phyloP scores from a whole-genome alignment of 2,888 invertebrate species.

The Napeogenes sylphis region DNA sequence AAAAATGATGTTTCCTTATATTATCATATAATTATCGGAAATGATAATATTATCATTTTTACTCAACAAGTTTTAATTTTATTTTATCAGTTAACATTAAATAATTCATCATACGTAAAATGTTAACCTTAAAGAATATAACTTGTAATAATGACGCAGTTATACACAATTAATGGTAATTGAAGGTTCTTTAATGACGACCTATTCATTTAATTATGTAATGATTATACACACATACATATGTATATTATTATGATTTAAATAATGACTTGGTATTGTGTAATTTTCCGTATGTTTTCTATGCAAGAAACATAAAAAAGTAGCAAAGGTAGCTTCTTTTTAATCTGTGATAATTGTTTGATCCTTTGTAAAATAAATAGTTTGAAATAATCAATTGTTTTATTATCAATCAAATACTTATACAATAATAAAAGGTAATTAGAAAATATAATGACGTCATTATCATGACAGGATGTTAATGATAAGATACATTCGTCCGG shows the following conservation, averaged over 20 bases:
- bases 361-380: neutral
- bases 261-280: too few relatives aligned
- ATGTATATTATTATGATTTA: too few relatives aligned
- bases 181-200: too few relatives aligned
- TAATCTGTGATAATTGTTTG: conserved; percentile 4
- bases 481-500: too few relatives aligned
- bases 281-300: too few relatives aligned
- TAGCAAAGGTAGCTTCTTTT: neutral
- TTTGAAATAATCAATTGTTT: neutral
- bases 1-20: neutral
- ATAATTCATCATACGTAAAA: neutral
- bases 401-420: neutral
- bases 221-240: too few relatives aligned
- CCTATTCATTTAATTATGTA: too few relatives aligned
- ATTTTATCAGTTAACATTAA: neutral
- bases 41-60: neutral
- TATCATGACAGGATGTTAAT: too few relatives aligned
- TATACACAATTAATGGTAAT: neutral
- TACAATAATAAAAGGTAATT: too few relatives aligned
- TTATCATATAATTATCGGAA: neutral
- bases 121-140: neutral
- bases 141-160: conserved; percentile 1
- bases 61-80: neutral
- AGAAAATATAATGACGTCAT: too few relatives aligned
- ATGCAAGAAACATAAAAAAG: too few relatives aligned